Evolutionary conservation across 2,113 vertebrate genomes (phyloP).

Genomic region (Vulpes vulpes): DNA sequence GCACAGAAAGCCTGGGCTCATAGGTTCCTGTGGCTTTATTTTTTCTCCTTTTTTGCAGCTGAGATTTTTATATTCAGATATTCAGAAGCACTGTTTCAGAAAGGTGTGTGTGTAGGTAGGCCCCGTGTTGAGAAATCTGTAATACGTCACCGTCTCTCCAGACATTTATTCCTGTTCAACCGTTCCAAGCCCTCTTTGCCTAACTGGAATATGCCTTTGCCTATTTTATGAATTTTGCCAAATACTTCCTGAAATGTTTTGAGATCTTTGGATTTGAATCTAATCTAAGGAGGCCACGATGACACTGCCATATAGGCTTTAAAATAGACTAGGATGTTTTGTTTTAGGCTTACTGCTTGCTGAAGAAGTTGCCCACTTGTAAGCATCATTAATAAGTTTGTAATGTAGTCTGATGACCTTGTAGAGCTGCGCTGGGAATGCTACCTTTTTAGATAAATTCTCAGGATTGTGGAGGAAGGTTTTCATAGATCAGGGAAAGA

Average conservation of each 20-base stretch:
- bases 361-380: neutral
- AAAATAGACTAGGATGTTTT: constrained; percentile 11
- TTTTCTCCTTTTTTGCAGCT: neutral
- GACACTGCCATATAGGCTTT: neutral
- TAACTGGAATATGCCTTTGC: neutral
- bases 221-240: constrained; percentile 30
- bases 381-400: neutral
- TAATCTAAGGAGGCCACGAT: neutral
- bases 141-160: neutral
- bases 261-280: constrained; percentile 59
- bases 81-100: constrained; percentile 3
- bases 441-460: neutral
- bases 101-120: neutral
- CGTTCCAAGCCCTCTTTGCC: neutral
- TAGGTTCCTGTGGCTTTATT: neutral
- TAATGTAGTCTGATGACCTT: neutral
- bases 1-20: neutral
- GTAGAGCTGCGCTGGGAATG: neutral
- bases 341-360: neutral
- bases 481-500: constrained; percentile 26
- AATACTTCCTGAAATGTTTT: constrained; percentile 8
- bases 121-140: neutral
- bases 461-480: constrained; percentile 42
- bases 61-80: neutral
- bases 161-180: neutral